Base-by-base conservation (phyloP, 92 coral and sea anemone species). In the Zoanthus sociatus region DNA sequence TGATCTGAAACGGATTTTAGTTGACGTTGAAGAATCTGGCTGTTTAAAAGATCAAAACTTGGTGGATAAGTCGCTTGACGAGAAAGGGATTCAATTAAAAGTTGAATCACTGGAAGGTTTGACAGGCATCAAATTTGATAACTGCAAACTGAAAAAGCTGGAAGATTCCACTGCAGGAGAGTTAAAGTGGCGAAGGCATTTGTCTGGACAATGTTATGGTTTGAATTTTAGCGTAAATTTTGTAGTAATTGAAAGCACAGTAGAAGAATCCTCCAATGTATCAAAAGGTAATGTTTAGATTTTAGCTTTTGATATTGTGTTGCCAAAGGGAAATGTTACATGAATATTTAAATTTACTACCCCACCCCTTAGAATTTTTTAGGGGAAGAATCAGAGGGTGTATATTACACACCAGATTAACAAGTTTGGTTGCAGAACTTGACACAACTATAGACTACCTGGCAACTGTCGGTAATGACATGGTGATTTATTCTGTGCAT, bases 211-310 rank as follows among this genome's bases (percentile, higher is more conserved):
- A 74, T 97, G 99, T 86, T 86, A 88, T 26, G 83, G 79, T 71
- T 76, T 97, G 60, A 73, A 90, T 45, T 95, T 97, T 89, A 66
- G 76, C 53, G 94, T 87, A 67, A 93, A 93, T 68, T 95, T 97
- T 71, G 89, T 90, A 61, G 96, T 96, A 16, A 90, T 89, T 61
- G 97, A 96, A 87, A 79, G 61, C 42, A 76, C 58, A 31, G 56
- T 45, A 1, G 83, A 84, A 71, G 90, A 73, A 30, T 77, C 71
- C 15, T 6, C 83, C 14, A 45, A 1, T 26, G 54, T 9, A 13
- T 82, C 76, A 44, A 9, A 66, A 74, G 79, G 83, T 50, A 76
- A 73, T 26, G 54, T 78, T 78, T 33, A 42, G 26, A 16, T 45
- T 16, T 10, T 26, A 26, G 26, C 26, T 7, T 18, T 77, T 16